phyloP scores from a whole-genome alignment of 2,113 vertebrate genomes.

The Oostethus manadensis region DNA sequence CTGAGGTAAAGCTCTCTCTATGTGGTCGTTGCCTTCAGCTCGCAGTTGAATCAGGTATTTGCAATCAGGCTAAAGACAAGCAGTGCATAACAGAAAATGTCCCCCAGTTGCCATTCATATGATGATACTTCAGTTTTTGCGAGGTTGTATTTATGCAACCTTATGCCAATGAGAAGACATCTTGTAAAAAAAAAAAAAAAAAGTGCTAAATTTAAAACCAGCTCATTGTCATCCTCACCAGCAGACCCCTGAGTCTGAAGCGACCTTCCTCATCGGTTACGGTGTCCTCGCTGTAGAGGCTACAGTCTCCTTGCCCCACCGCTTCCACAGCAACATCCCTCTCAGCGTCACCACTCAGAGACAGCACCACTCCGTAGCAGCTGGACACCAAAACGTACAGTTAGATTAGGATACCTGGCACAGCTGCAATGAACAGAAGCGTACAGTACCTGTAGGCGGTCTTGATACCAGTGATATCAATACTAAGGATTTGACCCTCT shows the following conservation, averaged over 20 bases:
- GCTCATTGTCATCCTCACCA: constrained; percentile 72
- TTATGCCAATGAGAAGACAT: too few species aligned
- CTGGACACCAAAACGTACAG: constrained; percentile 52
- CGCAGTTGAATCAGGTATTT: constrained; percentile 89
- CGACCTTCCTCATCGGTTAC: constrained; percentile 91
- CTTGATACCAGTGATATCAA: constrained; percentile 86
- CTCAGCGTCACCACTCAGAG: constrained; percentile 92
- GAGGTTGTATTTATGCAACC: background rate
- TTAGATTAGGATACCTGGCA: background rate
- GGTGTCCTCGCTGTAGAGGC: constrained; percentile 91
- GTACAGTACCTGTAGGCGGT: constrained; percentile 71
- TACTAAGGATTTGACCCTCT: constrained; percentile 89
- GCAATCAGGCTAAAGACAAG: constrained; percentile 82
- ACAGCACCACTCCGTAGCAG: constrained; percentile 90
- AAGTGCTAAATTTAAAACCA: background rate
- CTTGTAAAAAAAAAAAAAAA: background rate
- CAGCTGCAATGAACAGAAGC: background rate
- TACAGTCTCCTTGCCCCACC: constrained; percentile 84
- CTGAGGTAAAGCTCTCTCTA: constrained; percentile 89
- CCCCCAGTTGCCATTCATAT: too few species aligned
- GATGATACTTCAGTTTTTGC: too few species aligned
- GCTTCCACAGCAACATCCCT: constrained; percentile 90
- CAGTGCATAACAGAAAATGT: background rate
- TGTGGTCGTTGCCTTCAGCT: constrained; percentile 93
- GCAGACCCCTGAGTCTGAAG: constrained; percentile 87